Evolutionary conservation across 2,797 vertebrate genomes (phyloP).

Genomic region (Liasis olivaceus): DNA sequence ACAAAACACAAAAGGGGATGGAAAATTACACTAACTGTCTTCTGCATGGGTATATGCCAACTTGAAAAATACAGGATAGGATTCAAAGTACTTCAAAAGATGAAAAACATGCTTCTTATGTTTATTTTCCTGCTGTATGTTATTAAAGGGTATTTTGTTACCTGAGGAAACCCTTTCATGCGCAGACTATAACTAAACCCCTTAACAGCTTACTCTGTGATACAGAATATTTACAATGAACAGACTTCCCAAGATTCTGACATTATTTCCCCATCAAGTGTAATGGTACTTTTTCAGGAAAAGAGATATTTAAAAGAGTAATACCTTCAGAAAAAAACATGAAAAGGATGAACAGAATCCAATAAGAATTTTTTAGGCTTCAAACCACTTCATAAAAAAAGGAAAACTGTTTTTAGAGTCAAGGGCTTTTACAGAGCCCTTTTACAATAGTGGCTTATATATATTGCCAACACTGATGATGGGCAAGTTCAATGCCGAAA

Average conservation of each 20-base stretch:
- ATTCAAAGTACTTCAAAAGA: constrained; percentile 42
- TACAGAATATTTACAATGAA: constrained; percentile 37
- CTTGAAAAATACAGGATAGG: constrained; percentile 38
- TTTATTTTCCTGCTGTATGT: constrained; percentile 26
- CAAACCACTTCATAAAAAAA: neutral
- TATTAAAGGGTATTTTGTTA: constrained; percentile 32
- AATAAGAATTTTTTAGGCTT: neutral
- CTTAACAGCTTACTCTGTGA: neutral
- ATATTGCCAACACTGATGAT: neutral
- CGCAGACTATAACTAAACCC: constrained; percentile 42
- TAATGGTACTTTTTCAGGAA: constrained; percentile 1
- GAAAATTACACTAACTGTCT: constrained; percentile 49
- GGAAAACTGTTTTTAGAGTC: neutral
- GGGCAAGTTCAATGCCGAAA: neutral
- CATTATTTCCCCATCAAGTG: neutral
- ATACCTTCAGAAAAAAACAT: constrained; percentile 9
- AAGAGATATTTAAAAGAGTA: neutral
- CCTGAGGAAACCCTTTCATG: constrained; percentile 29
- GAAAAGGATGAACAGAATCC: neutral
- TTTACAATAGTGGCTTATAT: neutral
- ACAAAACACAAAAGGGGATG: constrained; percentile 42
- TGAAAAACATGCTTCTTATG: constrained; percentile 22
- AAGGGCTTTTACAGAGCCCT: neutral
- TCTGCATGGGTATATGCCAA: neutral
- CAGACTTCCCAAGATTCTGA: neutral